Conservation (phyloP, 1,140 invertebrate species). For the Drosophila takahashii region DNA sequence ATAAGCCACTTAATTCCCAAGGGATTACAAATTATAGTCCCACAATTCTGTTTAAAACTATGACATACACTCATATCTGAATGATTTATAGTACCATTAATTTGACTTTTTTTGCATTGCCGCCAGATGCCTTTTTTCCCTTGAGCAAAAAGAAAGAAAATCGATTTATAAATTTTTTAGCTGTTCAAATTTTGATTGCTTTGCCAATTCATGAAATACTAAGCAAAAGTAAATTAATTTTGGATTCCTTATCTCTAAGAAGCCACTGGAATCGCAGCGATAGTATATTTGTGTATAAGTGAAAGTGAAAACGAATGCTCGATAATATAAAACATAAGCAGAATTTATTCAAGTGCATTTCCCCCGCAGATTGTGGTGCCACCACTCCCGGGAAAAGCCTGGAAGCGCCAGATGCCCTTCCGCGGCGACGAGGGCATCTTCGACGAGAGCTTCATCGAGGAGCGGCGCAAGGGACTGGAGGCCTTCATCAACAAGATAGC, state of each 20-base stretch:
- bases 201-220: not conserved
- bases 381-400: slow-evolving; percentile 98
- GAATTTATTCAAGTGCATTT: not conserved
- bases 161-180: not conserved
- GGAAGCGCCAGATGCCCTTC: slow-evolving; percentile 99
- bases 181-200: not conserved
- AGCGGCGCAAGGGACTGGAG: slow-evolving; percentile 98
- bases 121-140: too few species aligned
- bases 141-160: not conserved
- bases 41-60: too few species aligned
- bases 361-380: slow-evolving; percentile 97
- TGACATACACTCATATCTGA: too few species aligned
- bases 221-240: not conserved
- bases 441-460: slow-evolving; percentile 99
- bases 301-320: not conserved
- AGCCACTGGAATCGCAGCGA: not conserved
- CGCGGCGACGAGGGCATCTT: slow-evolving; percentile 99
- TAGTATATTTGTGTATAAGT: too few species aligned
- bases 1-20: too few species aligned
- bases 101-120: too few species aligned
- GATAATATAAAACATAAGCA: not conserved
- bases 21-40: too few species aligned
- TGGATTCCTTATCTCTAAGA: not conserved
- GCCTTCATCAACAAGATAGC: slow-evolving; percentile 99
- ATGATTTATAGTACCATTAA: too few species aligned